phyloP scores from a whole-genome alignment of 2,888 invertebrate genomes.

The Pachliopta kotzebuea region DNA sequence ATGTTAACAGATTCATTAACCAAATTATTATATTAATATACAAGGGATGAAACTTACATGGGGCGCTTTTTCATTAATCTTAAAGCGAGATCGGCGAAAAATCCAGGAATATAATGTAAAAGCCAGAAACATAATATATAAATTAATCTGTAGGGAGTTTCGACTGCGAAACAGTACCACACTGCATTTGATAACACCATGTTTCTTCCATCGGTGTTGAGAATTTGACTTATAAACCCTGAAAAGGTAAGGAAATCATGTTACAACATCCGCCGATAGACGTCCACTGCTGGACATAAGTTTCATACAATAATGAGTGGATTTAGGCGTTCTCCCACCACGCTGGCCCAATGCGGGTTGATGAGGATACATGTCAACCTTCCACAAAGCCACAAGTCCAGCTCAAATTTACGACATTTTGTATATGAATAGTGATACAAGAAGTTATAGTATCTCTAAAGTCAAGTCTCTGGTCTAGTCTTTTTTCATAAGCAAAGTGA shows the following conservation, averaged over 20 bases:
- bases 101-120: conserved; percentile 15
- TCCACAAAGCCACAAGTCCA: too few species aligned
- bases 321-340: too few species aligned
- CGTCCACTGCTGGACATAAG: too few species aligned
- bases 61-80: conserved; percentile 6
- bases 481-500: too few species aligned
- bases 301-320: too few species aligned
- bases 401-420: too few species aligned
- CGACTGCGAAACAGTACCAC: conserved; percentile 14
- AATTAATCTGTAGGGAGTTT: not conserved
- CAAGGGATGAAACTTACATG: conserved; percentile 2
- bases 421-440: too few species aligned
- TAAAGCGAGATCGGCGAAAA: conserved; percentile 6
- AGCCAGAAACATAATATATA: conserved; percentile 3
- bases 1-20: not conserved
- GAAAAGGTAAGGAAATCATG: not conserved
- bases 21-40: not conserved
- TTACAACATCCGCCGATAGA: too few species aligned
- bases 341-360: too few species aligned
- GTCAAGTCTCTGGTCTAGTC: too few species aligned
- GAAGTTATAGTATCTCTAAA: too few species aligned
- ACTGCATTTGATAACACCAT: conserved; percentile 1
- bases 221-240: not conserved
- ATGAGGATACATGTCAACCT: too few species aligned
- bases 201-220: not conserved